Conservation (phyloP, 2,113 vertebrate species). For the Hippocampus comes region DNA sequence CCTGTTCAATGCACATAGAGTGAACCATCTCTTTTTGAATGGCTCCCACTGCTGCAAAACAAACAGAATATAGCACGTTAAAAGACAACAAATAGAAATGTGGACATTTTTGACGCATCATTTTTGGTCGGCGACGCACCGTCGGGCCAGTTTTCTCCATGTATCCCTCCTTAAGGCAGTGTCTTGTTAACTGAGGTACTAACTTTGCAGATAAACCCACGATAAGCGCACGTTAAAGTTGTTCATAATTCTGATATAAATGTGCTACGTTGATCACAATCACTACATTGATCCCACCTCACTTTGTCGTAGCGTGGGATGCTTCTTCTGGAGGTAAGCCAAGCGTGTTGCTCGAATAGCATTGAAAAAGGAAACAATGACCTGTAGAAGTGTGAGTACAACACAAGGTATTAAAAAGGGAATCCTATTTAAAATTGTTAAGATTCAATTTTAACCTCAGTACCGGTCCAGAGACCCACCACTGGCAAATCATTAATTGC, state of each 20-base stretch:
- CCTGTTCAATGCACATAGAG: constrained; percentile 80
- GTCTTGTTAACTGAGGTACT: constrained; percentile 79
- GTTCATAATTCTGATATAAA: not conserved
- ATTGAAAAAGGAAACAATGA: constrained; percentile 91
- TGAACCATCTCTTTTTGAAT: constrained; percentile 92
- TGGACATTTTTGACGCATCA: not conserved
- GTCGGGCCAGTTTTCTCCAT: constrained; percentile 96
- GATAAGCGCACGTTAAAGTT: not conserved
- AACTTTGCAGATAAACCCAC: constrained; percentile 68
- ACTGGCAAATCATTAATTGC: too few species aligned
- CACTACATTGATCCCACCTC: constrained; percentile 74
- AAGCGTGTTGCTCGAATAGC: constrained; percentile 84
- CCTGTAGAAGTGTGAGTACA: constrained; percentile 61
- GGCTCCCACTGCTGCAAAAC: constrained; percentile 81
- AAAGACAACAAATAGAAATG: not conserved
- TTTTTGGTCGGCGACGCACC: constrained; percentile 67
- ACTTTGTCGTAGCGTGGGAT: constrained; percentile 73
- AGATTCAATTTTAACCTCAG: not conserved
- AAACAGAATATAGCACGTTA: constrained; percentile 9
- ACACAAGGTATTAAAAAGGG: not conserved
- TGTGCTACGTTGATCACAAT: not conserved
- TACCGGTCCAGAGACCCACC: too few species aligned
- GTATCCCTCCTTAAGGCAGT: constrained; percentile 84
- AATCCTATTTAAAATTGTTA: not conserved
- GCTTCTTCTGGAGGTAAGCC: constrained; percentile 79